Conservation (phyloP, 2,888 invertebrate genomes). For the Eristalinus aeneus region DNA sequence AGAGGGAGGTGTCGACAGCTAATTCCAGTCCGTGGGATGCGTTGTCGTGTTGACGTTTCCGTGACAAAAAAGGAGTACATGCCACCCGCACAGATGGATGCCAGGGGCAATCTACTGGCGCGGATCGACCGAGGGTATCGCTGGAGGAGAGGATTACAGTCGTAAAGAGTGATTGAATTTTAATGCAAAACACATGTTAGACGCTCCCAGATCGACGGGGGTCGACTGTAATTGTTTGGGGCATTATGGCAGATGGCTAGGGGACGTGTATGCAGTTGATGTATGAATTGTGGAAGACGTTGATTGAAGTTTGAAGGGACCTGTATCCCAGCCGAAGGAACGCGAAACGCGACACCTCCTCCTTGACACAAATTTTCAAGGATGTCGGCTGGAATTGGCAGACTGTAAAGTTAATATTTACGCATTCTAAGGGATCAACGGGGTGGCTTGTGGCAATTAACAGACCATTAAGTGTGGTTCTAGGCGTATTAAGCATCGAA, state of each 20-base stretch:
- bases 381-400: not conserved
- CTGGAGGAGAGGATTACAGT: not conserved
- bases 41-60: conserved; percentile 11
- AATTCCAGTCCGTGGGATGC: conserved; percentile 17
- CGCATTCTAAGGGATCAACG: not conserved
- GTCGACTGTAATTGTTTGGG: conserved; percentile 4
- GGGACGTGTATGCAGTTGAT: conserved; percentile 2
- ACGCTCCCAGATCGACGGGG: conserved; percentile 6
- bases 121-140: conserved; percentile 27
- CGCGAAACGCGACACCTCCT: not conserved
- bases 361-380: not conserved
- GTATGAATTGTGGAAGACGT: not conserved
- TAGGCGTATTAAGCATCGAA: not conserved
- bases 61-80: not conserved
- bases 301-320: too few relatives aligned
- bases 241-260: conserved; percentile 5
- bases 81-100: not conserved
- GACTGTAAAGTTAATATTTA: not conserved
- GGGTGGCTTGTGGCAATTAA: not conserved
- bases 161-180: conserved; percentile 47
- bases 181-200: conserved; percentile 46
- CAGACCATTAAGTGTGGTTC: not conserved
- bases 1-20: conserved; percentile 30
- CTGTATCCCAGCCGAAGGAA: not conserved
- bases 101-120: conserved; percentile 2